Evolutionary conservation across 2,888 invertebrate genomes (phyloP).

Genomic region (Homarus gammarus): DNA sequence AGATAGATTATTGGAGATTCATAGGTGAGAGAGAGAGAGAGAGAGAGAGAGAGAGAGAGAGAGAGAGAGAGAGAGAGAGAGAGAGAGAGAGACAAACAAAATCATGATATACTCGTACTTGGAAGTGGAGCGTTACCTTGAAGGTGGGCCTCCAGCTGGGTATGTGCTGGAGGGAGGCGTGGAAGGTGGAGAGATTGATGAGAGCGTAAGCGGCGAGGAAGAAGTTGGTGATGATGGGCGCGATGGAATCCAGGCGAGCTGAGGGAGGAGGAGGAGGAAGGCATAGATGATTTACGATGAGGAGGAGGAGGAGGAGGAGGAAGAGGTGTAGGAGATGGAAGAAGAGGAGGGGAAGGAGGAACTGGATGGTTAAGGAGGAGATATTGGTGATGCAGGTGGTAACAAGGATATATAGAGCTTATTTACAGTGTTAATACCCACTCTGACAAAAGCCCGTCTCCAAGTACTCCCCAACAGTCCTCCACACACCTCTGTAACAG

Average conservation of each 20-base stretch:
- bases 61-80: too few relatives aligned
- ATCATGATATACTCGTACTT: too few relatives aligned
- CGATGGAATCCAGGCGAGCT: slow-evolving; percentile 80
- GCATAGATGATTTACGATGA: neutral
- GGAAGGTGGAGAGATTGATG: slow-evolving; percentile 82
- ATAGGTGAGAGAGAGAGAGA: too few relatives aligned
- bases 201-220: slow-evolving; percentile 82
- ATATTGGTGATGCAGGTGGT: neutral
- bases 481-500: too few relatives aligned
- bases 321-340: neutral
- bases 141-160: slow-evolving; percentile 80
- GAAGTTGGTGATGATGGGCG: slow-evolving; percentile 82
- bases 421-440: too few relatives aligned
- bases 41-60: too few relatives aligned
- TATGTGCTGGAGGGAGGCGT: slow-evolving; percentile 81
- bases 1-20: too few relatives aligned
- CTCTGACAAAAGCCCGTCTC: too few relatives aligned
- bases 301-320: neutral
- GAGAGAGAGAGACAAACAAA: too few relatives aligned
- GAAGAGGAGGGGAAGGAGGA: neutral
- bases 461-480: too few relatives aligned
- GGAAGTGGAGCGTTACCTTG: slow-evolving; percentile 72
- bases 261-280: neutral
- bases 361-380: neutral
- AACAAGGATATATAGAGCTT: too few relatives aligned